A percentile compares a stretch with the other conserved stretches of the same genome.
Evolutionary conservation across 2,797 vertebrate species (phyloP).

Genomic region (Geotrypetes seraphini): DNA sequence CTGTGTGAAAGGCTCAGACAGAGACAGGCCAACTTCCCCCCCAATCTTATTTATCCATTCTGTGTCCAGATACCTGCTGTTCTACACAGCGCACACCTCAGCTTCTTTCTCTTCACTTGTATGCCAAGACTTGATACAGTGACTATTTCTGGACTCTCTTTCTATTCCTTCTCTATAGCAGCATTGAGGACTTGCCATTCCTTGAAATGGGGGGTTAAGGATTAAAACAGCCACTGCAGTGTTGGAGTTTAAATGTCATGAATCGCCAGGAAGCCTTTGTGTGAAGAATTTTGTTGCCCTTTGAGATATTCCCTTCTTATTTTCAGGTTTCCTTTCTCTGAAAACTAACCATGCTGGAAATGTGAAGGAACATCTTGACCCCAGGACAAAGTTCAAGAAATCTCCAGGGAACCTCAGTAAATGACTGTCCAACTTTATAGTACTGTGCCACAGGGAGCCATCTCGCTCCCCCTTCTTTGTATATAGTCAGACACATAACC

Average conservation of each 20-base stretch:
- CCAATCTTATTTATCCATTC: background rate
- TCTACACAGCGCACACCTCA: background rate
- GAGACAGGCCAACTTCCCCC: background rate
- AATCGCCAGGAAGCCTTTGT: conserved; percentile 40
- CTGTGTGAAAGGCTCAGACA: background rate
- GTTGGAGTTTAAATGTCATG: conserved; percentile 57
- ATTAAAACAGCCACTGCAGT: conserved; percentile 34
- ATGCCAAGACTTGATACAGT: background rate
- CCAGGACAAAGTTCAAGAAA: conserved; percentile 22
- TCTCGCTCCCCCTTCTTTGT: conserved; percentile 1
- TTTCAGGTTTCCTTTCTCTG: conserved; percentile 42
- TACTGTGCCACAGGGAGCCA: conserved; percentile 20
- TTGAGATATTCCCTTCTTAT: conserved; percentile 24
- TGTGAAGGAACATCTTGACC: conserved; percentile 23
- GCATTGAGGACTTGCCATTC: conserved; percentile 5
- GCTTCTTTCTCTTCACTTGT: background rate
- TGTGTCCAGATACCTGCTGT: background rate
- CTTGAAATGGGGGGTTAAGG: conserved; percentile 36
- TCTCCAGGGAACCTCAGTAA: conserved; percentile 27
- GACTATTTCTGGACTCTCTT: background rate
- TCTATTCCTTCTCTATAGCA: background rate
- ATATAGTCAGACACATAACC: conserved; percentile 2
- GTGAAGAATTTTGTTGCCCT: conserved; percentile 43
- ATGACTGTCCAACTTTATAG: conserved; percentile 27
- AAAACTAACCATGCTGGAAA: conserved; percentile 34